Base-by-base conservation (phyloP, 2,888 invertebrate genomes). In the Pyralis farinalis region DNA sequence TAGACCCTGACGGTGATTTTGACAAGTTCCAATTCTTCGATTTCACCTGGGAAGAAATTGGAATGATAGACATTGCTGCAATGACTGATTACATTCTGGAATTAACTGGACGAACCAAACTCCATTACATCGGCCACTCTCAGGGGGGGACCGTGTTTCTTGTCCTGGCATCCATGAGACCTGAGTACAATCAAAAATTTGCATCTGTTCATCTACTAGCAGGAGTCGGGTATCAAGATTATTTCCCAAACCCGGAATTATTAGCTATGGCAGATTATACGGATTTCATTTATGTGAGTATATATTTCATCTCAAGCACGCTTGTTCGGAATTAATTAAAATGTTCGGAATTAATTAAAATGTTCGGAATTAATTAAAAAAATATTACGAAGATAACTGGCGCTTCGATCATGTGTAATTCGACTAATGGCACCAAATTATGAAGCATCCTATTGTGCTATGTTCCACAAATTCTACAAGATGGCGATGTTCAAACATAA, bases 61-160 rank as follows among this genome's bases (percentile, higher is more conserved):
- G 72, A 3, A 40, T 61, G 1, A 47, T 55, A 10, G 87, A 87
- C 37, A 38, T 85, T 1, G 66, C 85, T 1, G 59, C 72, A 1
- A 80, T 80, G 74, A 71, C 85, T 1, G 79, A 86, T 46, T 81
- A 74, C 12, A 53, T 66, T 10, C 49, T 85, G 1, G 47, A 60
- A 1, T 12, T 46, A 6, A 82, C 85, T 3, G 59, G 63, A 0
- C 55, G 53, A 7, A 46, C 65, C 0, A 61, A 69, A 22, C 53
- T 86, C 1, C 81, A 83, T 46, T 86, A 84, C 37, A 59, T 85
- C n/a, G 86, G 86, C 0, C 81, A 80, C 57, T 87, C 86, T 7
- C 81, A 83, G 59, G 84, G 84, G 25, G 82, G 80, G 1, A 82
- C 85, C 0, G 59, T 44, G 0, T 82, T 80, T 42, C 41, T 82